Conservation (phyloP, 2,113 vertebrate species). For the Holacanthus passer region DNA sequence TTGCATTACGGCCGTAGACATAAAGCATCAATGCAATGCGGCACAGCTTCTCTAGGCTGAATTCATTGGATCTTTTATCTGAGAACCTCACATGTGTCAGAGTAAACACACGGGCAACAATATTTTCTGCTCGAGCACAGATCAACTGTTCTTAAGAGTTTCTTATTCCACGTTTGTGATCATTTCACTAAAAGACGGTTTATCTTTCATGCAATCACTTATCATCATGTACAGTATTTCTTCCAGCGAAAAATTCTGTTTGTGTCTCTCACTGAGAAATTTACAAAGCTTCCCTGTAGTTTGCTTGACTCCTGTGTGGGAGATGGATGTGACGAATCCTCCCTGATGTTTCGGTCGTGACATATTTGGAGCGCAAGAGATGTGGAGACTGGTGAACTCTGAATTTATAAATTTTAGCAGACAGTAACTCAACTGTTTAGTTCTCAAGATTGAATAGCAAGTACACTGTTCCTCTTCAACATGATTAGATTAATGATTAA, state of each 20-base stretch:
- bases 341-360: conserved; percentile 67
- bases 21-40: neutral
- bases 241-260: conserved; percentile 52
- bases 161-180: conserved; percentile 38
- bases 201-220: conserved; percentile 59
- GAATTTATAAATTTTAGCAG: conserved; percentile 29
- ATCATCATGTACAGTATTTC: conserved; percentile 65
- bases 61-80: conserved; percentile 24
- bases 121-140: neutral
- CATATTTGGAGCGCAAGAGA: conserved; percentile 74
- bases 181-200: conserved; percentile 42
- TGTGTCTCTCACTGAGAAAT: conserved; percentile 58
- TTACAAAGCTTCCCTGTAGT: conserved; percentile 67
- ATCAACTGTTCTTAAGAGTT: conserved; percentile 15
- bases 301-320: conserved; percentile 66
- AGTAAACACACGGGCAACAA: conserved; percentile 41
- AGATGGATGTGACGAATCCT: conserved; percentile 65
- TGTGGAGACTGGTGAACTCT: conserved; percentile 62
- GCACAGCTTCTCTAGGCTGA: conserved; percentile 20
- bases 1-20: conserved; percentile 18
- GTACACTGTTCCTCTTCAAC: conserved; percentile 13
- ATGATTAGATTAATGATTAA: neutral
- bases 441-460: neutral
- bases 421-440: conserved; percentile 32
- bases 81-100: conserved; percentile 21